Base-by-base conservation (phyloP, 2,888 invertebrate species). In the Ephialtes manifestator region DNA sequence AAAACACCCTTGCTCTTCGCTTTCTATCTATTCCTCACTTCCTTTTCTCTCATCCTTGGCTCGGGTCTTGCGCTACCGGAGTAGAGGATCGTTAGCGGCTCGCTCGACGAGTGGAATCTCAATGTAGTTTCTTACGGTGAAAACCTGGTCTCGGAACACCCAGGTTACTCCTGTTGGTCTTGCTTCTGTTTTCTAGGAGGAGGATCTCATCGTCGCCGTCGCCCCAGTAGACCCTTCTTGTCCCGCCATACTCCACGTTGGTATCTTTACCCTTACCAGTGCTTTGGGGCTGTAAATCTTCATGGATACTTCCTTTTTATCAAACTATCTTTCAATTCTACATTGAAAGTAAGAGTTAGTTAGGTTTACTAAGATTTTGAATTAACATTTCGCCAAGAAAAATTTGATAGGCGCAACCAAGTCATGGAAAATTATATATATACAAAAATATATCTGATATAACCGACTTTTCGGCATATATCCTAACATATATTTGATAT, bases 21-120 rank as follows among this genome's bases (percentile, higher is more conserved):
- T 81, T 80, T 63, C 46, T 72, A 48, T 79, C 78, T 53, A 48
- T 28, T 39, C 46, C 68, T 67, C 67, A 20, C 82, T 86, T 88
- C 81, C 81, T 77, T 76, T 76, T 63, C 81, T 70, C 77, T 82
- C 78, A 46, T 86, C 46, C 60, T 81, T 28, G 78, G 81, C 65
- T 35, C 46, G 48, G 77, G 48, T 74, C 87, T 86, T 87, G 87
- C 79, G 89, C 84, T 83, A 88, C 87, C 88, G 89, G 89, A 87
- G 86, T 90, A 90, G 93, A 90, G 93, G 93, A 93, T 94, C 94
- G 92, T 94, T 94, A 94, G 94, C 91, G 90, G 90, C 90, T 77
- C 88, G 89, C 91, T 89, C 92, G 89, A 89, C 92, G 94, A 93
- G 89, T 86, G 89, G 94, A 94, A 94, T 94, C 92, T 93, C 93